Conservation (phyloP, 2,888 invertebrate genomes). For the Anodontia alba region DNA sequence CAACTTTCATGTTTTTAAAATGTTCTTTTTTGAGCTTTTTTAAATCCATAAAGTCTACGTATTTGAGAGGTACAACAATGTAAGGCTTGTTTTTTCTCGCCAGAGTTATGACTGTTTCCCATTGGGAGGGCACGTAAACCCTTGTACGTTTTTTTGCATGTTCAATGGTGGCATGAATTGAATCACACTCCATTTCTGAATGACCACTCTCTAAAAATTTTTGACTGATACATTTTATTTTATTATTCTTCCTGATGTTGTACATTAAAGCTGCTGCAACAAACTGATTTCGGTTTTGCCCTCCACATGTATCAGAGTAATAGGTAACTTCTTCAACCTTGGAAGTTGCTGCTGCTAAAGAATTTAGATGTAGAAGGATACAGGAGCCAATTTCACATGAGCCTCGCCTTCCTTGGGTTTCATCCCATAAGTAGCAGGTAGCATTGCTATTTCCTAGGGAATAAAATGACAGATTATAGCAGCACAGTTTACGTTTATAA, state of each 20-base stretch:
- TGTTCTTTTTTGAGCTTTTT: conserved; percentile 23
- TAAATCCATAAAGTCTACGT: conserved; percentile 27
- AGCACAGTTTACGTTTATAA: conserved; percentile 38
- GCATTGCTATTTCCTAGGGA: conserved; percentile 28
- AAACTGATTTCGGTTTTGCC: conserved; percentile 52
- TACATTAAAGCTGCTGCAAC: conserved; percentile 32
- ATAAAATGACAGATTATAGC: conserved; percentile 42
- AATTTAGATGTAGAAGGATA: background rate
- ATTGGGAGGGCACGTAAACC: conserved; percentile 47
- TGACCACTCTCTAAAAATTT: background rate
- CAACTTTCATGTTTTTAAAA: conserved; percentile 28
- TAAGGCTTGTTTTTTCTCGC: conserved; percentile 44
- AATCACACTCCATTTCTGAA: conserved; percentile 47
- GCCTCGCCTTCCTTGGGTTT: conserved; percentile 32
- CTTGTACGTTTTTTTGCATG: conserved; percentile 29
- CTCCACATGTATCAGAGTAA: conserved; percentile 40
- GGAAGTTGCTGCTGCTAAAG: background rate
- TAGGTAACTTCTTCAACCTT: conserved; percentile 19
- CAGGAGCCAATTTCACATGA: conserved; percentile 35
- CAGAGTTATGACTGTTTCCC: conserved; percentile 32
- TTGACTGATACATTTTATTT: conserved; percentile 4
- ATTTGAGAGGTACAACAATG: conserved; percentile 42
- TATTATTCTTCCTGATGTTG: conserved; percentile 6
- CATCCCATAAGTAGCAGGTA: conserved; percentile 37
- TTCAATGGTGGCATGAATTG: conserved; percentile 46